Conservation (phyloP, 2,888 invertebrate species). For the Temnothorax rugatulus region DNA sequence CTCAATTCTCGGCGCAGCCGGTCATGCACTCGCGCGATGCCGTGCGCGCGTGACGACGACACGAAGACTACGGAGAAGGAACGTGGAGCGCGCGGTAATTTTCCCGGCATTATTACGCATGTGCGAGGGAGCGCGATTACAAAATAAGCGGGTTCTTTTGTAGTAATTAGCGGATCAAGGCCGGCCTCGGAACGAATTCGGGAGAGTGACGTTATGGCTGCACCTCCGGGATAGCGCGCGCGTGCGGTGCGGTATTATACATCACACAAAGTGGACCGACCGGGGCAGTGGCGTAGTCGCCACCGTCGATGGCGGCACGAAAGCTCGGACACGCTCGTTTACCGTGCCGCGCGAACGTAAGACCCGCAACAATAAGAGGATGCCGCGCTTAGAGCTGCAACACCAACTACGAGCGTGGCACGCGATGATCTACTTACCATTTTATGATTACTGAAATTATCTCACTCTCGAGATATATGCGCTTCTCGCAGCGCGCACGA, state of each 20-base stretch:
- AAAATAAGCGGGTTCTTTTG: conserved; percentile 85
- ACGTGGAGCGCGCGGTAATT: conserved; percentile 77
- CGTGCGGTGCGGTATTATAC: conserved; percentile 24
- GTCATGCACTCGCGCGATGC: conserved; percentile 69
- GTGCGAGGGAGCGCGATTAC: conserved; percentile 81
- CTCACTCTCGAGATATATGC: conserved; percentile 5
- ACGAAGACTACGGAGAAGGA: conserved; percentile 39
- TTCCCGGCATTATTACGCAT: conserved; percentile 79
- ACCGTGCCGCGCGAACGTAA: conserved; percentile 24
- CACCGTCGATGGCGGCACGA: conserved; percentile 12
- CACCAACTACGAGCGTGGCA: conserved; percentile 15
- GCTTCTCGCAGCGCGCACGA: not conserved
- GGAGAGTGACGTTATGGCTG: conserved; percentile 75
- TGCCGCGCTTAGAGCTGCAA: conserved; percentile 22
- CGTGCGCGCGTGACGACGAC: conserved; percentile 70
- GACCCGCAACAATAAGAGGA: conserved; percentile 24
- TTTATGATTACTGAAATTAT: conserved; percentile 53
- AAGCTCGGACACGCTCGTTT: conserved; percentile 36
- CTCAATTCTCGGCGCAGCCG: conserved; percentile 69
- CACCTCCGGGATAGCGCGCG: conserved; percentile 65
- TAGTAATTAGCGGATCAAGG: conserved; percentile 83
- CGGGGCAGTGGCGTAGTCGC: conserved; percentile 44
- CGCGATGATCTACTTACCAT: conserved; percentile 51
- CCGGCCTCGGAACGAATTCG: conserved; percentile 79
- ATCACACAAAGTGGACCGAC: conserved; percentile 57